These are phyloP conservation scores for Parascotia fuliginaria DNA, from an alignment of 2,888 invertebrate genomes.

Conservation along the genomic window DNA sequence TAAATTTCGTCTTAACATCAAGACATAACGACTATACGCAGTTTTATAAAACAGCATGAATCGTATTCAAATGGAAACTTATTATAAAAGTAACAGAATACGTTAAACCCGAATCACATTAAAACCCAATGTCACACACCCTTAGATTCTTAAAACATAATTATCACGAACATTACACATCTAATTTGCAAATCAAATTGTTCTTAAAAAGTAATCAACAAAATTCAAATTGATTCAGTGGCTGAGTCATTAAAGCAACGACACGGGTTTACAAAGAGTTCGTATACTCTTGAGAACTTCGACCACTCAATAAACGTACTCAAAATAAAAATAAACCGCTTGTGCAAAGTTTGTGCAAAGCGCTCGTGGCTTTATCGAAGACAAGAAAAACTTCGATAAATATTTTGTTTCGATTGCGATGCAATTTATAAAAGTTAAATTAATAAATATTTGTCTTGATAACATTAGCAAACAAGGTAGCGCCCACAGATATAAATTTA, in stretches of 20 bases:
- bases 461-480: background rate
- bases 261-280: slow-evolving; percentile 12
- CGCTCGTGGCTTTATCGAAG: slow-evolving; percentile 9
- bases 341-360: slow-evolving; percentile 28
- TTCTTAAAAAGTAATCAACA: slow-evolving; percentile 48
- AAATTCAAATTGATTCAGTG: slow-evolving; percentile 56
- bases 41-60: too few relatives aligned
- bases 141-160: too few relatives aligned
- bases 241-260: slow-evolving; percentile 53
- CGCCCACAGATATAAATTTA: too few relatives aligned
- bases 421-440: slow-evolving; percentile 9
- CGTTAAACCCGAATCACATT: too few relatives aligned
- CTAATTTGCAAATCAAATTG: slow-evolving; percentile 27
- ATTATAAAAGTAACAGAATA: too few relatives aligned
- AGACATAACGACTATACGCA: too few relatives aligned
- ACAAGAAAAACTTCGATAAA: slow-evolving; percentile 12
- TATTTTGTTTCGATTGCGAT: slow-evolving; percentile 18
- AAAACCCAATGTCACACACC: too few relatives aligned
- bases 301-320: slow-evolving; percentile 25
- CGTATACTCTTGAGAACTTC: background rate
- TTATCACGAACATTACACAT: too few relatives aligned
- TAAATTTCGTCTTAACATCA: too few relatives aligned
- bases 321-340: slow-evolving; percentile 39
- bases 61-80: too few relatives aligned
- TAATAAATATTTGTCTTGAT: background rate